Evolutionary conservation across 2,113 vertebrate genomes (phyloP).

Genomic region (human): GRCh38 chr5:38462001-38462500

Average conservation of each 20-base stretch:
- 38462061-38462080: too few species aligned
- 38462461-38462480: background rate
- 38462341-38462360: background rate
- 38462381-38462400: background rate
- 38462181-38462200: background rate
- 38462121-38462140: too few species aligned
- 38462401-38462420: background rate
- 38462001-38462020: too few species aligned
- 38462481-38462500: background rate
- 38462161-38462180: too few species aligned
- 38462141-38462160: too few species aligned
- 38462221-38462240: background rate
- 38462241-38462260: background rate
- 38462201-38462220: background rate
- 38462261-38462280: background rate
- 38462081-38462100: too few species aligned
- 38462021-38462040: too few species aligned
- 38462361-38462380: rapidly evolving
- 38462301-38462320: background rate
- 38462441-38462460: background rate
- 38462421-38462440: background rate
- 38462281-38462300: background rate
- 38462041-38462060: too few species aligned
- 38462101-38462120: too few species aligned
- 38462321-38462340: background rate